Conservation (phyloP, 2,888 invertebrate species). For the Vanessa cardui region DNA sequence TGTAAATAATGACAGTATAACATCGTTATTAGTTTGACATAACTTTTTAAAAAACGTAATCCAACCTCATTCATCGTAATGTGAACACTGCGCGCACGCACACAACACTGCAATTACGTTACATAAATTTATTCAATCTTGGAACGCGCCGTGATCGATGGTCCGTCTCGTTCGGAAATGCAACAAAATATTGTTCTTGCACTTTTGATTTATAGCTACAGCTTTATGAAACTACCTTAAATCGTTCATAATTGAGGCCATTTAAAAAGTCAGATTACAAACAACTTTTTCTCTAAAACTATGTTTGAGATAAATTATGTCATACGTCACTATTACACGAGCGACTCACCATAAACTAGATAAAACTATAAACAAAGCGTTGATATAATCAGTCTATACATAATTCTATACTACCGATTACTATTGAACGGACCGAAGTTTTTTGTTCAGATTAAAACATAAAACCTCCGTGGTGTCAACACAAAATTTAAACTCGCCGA, state of each 20-base stretch:
- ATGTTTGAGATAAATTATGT: background rate
- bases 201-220: conserved; percentile 62
- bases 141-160: conserved; percentile 73
- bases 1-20: conserved; percentile 6
- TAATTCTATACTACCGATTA: conserved; percentile 62
- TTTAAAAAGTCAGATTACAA: conserved; percentile 17
- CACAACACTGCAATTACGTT: conserved; percentile 68
- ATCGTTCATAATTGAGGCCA: conserved; percentile 37
- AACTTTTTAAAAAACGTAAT: conserved; percentile 60
- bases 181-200: conserved; percentile 65
- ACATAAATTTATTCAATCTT: conserved; percentile 70
- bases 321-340: conserved; percentile 14
- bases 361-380: conserved; percentile 55
- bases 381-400: conserved; percentile 45
- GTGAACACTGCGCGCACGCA: conserved; percentile 54
- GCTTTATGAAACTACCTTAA: conserved; percentile 40
- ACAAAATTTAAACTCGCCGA: conserved; percentile 75
- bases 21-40: conserved; percentile 55
- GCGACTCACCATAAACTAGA: conserved; percentile 61
- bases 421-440: conserved; percentile 52
- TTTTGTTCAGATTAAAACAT: conserved; percentile 79
- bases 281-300: conserved; percentile 12
- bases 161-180: conserved; percentile 59
- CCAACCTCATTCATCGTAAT: conserved; percentile 44
- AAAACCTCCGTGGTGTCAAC: conserved; percentile 79